Percentiles rank a stretch among this genome's conserved stretches.
phyloP scores from a whole-genome alignment of 2,797 vertebrate genomes.

The Tangara arthus region DNA sequence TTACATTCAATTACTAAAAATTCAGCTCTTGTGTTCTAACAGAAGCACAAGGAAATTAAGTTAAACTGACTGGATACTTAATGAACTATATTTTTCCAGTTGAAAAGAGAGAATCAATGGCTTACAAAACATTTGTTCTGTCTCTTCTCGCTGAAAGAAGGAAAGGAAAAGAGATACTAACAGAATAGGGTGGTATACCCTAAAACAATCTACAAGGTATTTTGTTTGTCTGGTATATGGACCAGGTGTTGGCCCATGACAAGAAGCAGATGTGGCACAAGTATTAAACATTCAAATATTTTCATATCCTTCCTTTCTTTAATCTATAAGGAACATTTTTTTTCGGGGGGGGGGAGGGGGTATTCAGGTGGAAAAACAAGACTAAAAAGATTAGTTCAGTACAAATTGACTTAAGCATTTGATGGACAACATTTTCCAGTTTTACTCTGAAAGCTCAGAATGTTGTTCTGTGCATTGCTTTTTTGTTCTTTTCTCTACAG shows the following conservation, averaged over 20 bases:
- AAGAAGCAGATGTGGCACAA: not conserved
- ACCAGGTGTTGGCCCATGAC: not conserved
- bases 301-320: not conserved
- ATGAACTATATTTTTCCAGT: not conserved
- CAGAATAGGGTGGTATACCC: not conserved
- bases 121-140: not conserved
- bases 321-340: not conserved
- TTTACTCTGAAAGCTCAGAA: not conserved
- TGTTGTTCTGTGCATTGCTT: not conserved
- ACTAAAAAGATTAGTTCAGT: not conserved
- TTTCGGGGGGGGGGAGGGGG: rapidly evolving
- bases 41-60: not conserved
- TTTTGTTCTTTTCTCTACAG: not conserved
- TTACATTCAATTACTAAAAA: not conserved
- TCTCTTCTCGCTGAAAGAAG: not conserved
- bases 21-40: not conserved
- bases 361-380: not conserved
- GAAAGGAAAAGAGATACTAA: not conserved
- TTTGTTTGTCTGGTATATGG: not conserved
- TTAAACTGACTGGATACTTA: not conserved
- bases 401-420: not conserved
- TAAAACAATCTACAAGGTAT: not conserved
- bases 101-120: not conserved
- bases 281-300: not conserved
- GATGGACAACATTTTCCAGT: not conserved